Evolutionary conservation across 92 coral and sea anemone genomes (phyloP).

Genomic region (Zoanthus sansibaricus): DNA sequence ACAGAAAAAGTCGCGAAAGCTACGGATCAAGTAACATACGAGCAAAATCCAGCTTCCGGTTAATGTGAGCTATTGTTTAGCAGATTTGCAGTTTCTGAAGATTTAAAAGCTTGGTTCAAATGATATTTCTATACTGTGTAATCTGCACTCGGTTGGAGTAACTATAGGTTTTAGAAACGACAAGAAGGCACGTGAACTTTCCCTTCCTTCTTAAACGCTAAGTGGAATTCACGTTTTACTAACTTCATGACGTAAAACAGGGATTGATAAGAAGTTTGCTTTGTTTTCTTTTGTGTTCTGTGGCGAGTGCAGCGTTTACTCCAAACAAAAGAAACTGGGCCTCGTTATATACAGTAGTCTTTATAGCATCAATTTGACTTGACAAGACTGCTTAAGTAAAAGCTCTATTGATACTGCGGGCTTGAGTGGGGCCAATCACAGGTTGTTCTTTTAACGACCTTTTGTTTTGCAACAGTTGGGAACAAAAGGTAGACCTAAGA

Average conservation of each 20-base stretch:
- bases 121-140: background rate
- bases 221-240: slow-evolving; percentile 32
- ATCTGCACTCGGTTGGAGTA: background rate
- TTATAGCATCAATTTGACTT: slow-evolving; percentile 24
- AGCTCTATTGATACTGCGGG: slow-evolving; percentile 33
- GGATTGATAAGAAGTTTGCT: slow-evolving; percentile 8
- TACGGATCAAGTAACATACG: slow-evolving; percentile 45
- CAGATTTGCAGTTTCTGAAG: background rate
- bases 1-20: slow-evolving; percentile 21
- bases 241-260: slow-evolving; percentile 27
- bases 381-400: slow-evolving; percentile 41
- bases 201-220: background rate
- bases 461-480: slow-evolving; percentile 11
- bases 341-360: slow-evolving; percentile 9
- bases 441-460: background rate
- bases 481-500: slow-evolving; percentile 25
- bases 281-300: slow-evolving; percentile 27
- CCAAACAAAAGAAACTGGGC: slow-evolving; percentile 28
- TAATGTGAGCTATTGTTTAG: slow-evolving; percentile 20
- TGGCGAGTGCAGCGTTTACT: slow-evolving; percentile 35
- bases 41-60: slow-evolving; percentile 41
- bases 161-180: background rate
- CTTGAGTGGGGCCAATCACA: slow-evolving; percentile 20
- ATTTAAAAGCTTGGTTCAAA: background rate
- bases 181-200: background rate